These are phyloP conservation scores for Thymallus thymallus DNA, from an alignment of 2,113 vertebrate genomes.

Conservation along the genomic window DNA sequence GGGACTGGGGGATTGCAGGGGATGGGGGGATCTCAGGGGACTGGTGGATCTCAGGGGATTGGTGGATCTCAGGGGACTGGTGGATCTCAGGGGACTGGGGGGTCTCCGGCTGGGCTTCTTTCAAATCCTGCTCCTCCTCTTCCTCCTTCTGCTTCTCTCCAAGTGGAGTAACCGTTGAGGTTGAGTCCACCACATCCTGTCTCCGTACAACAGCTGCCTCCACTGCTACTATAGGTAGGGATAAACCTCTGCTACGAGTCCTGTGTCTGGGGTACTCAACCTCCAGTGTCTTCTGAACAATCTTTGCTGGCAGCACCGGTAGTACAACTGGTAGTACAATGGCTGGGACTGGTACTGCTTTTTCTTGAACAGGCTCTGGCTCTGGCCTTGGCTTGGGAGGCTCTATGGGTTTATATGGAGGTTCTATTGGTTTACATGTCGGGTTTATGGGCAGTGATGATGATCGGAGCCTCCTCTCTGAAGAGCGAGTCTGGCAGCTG, in stretches of 20 bases:
- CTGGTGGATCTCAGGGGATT: too few species aligned
- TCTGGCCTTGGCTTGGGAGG: constrained; percentile 27
- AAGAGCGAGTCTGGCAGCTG: constrained; percentile 33
- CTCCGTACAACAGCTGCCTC: constrained; percentile 15
- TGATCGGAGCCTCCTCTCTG: constrained; percentile 31
- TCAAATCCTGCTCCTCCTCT: background rate
- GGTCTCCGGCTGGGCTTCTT: background rate
- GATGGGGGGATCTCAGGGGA: too few species aligned
- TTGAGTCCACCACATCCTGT: background rate
- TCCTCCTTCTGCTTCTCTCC: background rate
- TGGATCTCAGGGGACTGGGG: background rate
- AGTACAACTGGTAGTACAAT: constrained; percentile 27
- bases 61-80: too few species aligned
- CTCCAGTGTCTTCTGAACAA: constrained; percentile 50
- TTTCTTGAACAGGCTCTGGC: constrained; percentile 22
- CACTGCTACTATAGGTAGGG: background rate
- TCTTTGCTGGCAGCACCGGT: background rate
- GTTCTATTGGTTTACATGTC: too few species aligned
- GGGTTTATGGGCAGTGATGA: background rate
- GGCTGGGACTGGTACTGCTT: constrained; percentile 13
- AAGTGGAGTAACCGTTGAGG: background rate
- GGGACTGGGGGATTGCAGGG: too few species aligned
- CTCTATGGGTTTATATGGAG: constrained; percentile 9
- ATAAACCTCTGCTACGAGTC: too few species aligned
- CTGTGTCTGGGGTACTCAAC: constrained; percentile 26